Evolutionary conservation across 1,140 invertebrate species (phyloP).

Genomic region (Drosophila rhopaloa): DNA sequence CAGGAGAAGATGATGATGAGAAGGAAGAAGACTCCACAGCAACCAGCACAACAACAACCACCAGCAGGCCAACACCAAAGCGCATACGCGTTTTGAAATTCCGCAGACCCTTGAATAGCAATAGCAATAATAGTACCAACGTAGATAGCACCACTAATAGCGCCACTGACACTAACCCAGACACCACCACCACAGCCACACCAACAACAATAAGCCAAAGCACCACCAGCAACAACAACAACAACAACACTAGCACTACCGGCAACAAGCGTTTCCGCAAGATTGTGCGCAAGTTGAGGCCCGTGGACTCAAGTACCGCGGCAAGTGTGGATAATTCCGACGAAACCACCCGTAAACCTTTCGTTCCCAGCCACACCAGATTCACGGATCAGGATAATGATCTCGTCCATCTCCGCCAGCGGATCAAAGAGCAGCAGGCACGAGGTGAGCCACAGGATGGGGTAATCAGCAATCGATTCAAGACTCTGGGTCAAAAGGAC

Average conservation of each 20-base stretch:
- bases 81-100: constrained; percentile 75
- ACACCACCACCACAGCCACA: constrained; percentile 25
- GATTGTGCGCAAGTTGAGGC: constrained; percentile 71
- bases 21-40: constrained; percentile 19
- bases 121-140: constrained; percentile 42
- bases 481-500: constrained; percentile 9
- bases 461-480: constrained; percentile 42
- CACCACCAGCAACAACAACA: constrained; percentile 28
- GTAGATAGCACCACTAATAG: constrained; percentile 50
- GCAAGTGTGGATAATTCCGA: constrained; percentile 15
- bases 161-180: constrained; percentile 50
- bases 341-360: constrained; percentile 58
- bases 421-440: constrained; percentile 57
- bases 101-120: constrained; percentile 60
- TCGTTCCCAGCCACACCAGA: constrained; percentile 46
- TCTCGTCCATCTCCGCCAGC: constrained; percentile 53
- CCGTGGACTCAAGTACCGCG: constrained; percentile 19
- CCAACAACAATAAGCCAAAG: constrained; percentile 24
- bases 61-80: constrained; percentile 54
- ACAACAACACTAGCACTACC: constrained; percentile 33
- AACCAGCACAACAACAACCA: constrained; percentile 28
- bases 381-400: constrained; percentile 36
- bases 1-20: constrained; percentile 31
- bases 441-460: constrained; percentile 39
- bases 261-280: constrained; percentile 75